phyloP scores from a whole-genome alignment of 2,797 vertebrate species.

The Sebastes matsubarae region DNA sequence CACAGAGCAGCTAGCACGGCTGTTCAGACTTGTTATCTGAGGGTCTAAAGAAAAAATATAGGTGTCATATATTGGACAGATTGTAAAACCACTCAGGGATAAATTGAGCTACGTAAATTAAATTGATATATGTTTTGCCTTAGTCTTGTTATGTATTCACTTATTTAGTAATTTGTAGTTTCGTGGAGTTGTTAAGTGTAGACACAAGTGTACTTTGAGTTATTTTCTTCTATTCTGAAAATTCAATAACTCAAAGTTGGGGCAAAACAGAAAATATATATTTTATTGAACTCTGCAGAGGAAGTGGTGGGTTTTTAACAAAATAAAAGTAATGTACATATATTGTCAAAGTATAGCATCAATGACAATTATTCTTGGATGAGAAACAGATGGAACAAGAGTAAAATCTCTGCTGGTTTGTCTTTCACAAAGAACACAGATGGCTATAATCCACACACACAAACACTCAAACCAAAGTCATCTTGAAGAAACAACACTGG shows the following conservation, averaged over 20 bases:
- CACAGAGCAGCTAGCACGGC: background rate
- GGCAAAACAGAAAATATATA: slow-evolving; percentile 27
- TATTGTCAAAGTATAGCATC: slow-evolving; percentile 21
- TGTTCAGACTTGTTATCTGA: background rate
- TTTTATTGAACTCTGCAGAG: slow-evolving; percentile 54
- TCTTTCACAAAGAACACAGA: background rate
- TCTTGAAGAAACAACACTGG: slow-evolving; percentile 25
- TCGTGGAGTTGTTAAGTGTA: background rate
- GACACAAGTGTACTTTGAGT: background rate
- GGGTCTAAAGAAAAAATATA: background rate
- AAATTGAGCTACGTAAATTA: background rate
- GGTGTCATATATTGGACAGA: background rate
- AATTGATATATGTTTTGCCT: background rate
- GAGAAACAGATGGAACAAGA: slow-evolving; percentile 2
- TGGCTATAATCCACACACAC: slow-evolving; percentile 22
- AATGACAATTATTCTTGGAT: slow-evolving; percentile 1
- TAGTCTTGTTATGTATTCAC: background rate
- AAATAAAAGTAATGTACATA: slow-evolving; percentile 31
- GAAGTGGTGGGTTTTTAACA: slow-evolving; percentile 12
- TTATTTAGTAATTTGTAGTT: background rate
- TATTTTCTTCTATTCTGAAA: background rate
- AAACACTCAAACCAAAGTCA: background rate
- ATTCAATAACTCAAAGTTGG: slow-evolving; percentile 20
- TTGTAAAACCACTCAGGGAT: background rate
- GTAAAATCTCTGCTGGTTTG: slow-evolving; percentile 9